Evolutionary conservation across 2,888 invertebrate species (phyloP).

Genomic region (Chirona hameri): DNA sequence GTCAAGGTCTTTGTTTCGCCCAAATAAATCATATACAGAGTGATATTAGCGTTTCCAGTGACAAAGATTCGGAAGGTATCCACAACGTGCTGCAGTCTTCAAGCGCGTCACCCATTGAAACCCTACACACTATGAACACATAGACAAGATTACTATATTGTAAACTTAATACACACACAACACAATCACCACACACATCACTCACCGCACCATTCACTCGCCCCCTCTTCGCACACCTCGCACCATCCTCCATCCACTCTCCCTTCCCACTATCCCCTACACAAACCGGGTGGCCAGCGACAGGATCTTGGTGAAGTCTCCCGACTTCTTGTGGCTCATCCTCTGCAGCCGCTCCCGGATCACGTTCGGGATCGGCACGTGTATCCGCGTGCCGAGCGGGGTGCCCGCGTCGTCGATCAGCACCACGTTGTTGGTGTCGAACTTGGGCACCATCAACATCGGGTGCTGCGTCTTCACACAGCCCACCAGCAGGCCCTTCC

Average conservation of each 20-base stretch:
- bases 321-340: constrained; percentile 73
- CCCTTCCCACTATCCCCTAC: constrained; percentile 48
- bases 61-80: too few relatives aligned
- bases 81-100: too few relatives aligned
- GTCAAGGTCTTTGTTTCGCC: too few relatives aligned
- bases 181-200: background rate
- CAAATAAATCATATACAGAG: too few relatives aligned
- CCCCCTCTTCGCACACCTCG: background rate
- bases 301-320: constrained; percentile 87
- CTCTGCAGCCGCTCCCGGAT: constrained; percentile 78
- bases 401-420: constrained; percentile 91
- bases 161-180: background rate
- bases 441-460: constrained; percentile 74
- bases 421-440: constrained; percentile 94
- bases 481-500: constrained; percentile 86
- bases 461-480: constrained; percentile 69
- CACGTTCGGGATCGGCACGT: constrained; percentile 89
- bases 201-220: background rate
- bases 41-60: too few relatives aligned
- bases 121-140: background rate
- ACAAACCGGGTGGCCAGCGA: constrained; percentile 86
- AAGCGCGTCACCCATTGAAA: too few relatives aligned
- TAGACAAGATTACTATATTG: background rate
- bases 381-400: constrained; percentile 91
- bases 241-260: too few relatives aligned